A percentile compares a stretch with the other conserved stretches of the same genome.
These are phyloP conservation scores for Antheraea yamamai DNA, from an alignment of 2,888 invertebrate species.

Conservation along the genomic window DNA sequence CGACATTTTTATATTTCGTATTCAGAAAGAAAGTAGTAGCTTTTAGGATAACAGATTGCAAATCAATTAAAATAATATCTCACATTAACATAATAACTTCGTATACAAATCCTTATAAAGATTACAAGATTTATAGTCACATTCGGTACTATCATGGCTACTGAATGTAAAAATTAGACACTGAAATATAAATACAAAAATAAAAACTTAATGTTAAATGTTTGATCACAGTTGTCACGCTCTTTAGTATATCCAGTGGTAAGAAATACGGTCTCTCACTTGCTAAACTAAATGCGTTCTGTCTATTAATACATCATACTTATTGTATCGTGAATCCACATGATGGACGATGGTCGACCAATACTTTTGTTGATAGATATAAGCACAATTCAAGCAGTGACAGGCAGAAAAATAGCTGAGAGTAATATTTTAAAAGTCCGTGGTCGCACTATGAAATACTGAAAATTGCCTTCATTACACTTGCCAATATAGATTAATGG, in stretches of 20 bases:
- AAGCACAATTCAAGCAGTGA: not conserved
- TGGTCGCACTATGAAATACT: not conserved
- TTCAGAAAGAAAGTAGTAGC: not conserved
- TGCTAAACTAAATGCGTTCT: no score
- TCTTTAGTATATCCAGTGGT: no score
- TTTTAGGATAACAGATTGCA: not conserved
- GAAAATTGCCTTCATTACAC: not conserved
- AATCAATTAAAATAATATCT: constrained; percentile 5
- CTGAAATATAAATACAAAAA: not conserved
- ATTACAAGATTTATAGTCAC: not conserved
- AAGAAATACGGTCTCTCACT: no score
- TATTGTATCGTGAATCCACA: no score
- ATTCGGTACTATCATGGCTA: not conserved
- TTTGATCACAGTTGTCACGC: no score
- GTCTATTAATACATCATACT: no score
- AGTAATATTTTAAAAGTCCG: not conserved
- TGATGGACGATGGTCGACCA: no score
- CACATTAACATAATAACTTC: not conserved
- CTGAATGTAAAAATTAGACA: not conserved
- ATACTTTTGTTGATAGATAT: no score
- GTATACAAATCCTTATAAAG: not conserved
- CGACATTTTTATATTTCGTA: not conserved
- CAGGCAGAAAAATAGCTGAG: not conserved
- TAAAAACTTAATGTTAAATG: no score
- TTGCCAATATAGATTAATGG: not conserved